These are phyloP conservation scores for Thryonomys swinderianus DNA, from an alignment of 2,113 vertebrate genomes.

Conservation along the genomic window DNA sequence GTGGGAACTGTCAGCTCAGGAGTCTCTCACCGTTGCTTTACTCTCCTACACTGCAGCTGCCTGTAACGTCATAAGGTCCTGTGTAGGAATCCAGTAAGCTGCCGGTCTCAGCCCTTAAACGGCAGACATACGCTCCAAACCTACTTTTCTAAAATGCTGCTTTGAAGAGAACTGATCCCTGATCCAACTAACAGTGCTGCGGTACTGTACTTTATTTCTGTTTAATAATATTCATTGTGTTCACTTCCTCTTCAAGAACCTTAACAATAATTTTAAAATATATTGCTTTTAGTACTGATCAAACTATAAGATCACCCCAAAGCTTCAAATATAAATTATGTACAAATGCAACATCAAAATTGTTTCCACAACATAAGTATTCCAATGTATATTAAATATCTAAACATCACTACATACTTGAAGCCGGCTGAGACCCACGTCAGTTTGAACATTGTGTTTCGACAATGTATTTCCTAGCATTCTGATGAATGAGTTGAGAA, in stretches of 20 bases:
- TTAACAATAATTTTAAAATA: background rate
- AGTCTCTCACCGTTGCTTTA: background rate
- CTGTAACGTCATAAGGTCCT: background rate
- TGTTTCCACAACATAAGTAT: background rate
- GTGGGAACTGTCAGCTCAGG: background rate
- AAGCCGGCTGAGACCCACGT: background rate
- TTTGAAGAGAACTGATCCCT: background rate
- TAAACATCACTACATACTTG: background rate
- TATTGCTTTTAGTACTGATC: background rate
- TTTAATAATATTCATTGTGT: background rate
- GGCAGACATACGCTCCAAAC: background rate
- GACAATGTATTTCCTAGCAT: conserved; percentile 51
- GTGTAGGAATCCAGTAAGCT: background rate
- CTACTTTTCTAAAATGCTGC: conserved; percentile 20
- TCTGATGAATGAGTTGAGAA: conserved; percentile 74
- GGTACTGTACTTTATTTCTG: background rate
- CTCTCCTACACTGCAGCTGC: background rate
- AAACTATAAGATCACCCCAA: background rate
- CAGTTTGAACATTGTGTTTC: background rate
- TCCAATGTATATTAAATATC: background rate
- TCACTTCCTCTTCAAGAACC: background rate
- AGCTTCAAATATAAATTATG: conserved; percentile 36
- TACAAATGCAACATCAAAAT: background rate
- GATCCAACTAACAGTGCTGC: background rate
- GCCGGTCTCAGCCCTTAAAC: background rate